Percentiles rank a stretch among this genome's conserved stretches.
These are phyloP conservation scores for Sorex fumeus DNA, from an alignment of 2,113 vertebrate genomes.

Conservation along the genomic window DNA sequence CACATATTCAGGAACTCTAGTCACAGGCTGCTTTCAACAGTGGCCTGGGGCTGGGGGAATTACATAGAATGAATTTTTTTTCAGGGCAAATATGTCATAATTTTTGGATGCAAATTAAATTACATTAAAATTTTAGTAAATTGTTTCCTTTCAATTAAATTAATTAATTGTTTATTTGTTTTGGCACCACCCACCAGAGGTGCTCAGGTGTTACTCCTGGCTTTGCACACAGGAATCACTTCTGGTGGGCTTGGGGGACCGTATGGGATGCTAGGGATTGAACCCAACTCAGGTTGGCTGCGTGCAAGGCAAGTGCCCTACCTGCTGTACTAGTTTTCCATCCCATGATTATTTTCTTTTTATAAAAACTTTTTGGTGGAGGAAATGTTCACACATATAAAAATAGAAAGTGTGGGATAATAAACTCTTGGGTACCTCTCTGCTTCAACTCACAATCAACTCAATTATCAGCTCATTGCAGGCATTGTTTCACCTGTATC, in stretches of 20 bases:
- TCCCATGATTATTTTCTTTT: not conserved
- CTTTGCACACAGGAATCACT: too few species aligned
- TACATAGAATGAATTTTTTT: not conserved
- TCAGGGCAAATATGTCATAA: not conserved
- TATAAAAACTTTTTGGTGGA: not conserved
- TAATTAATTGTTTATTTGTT: too few species aligned
- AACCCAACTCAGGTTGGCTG: too few species aligned
- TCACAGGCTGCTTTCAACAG: not conserved
- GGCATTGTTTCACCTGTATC: not conserved
- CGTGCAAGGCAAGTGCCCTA: too few species aligned
- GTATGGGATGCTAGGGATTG: too few species aligned
- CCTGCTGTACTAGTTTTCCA: too few species aligned
- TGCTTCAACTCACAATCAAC: not conserved
- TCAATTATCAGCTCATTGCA: not conserved
- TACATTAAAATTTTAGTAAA: too few species aligned
- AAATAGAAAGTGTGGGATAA: not conserved
- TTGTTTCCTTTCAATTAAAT: too few species aligned
- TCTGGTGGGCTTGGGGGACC: too few species aligned
- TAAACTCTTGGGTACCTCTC: not conserved
- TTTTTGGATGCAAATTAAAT: not conserved
- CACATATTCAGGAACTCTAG: too few species aligned
- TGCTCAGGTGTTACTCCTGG: too few species aligned
- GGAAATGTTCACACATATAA: not conserved
- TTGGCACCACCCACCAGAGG: too few species aligned
- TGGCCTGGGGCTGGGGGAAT: not conserved